Evolutionary conservation across 2,888 invertebrate genomes (phyloP).

Genomic region (Bimastos eiseni): DNA sequence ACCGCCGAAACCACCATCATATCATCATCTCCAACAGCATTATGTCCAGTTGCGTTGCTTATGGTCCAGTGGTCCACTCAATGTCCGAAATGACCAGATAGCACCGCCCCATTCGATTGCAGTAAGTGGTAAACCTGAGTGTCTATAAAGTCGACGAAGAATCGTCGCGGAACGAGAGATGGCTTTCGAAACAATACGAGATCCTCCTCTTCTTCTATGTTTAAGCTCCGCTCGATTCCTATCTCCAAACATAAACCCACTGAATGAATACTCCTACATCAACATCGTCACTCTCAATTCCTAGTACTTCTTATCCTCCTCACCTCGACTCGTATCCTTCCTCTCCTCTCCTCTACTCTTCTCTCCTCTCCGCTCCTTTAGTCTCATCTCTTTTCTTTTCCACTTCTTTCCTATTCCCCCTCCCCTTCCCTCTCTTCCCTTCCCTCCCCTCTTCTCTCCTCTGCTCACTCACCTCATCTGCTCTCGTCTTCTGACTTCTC

Average conservation of each 20-base stretch:
- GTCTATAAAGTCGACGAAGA: background rate
- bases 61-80: no score
- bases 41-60: background rate
- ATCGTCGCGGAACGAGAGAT: background rate
- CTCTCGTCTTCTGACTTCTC: background rate
- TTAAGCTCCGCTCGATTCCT: background rate
- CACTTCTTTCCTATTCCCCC: background rate
- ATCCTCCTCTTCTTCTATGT: background rate
- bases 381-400: constrained; percentile 24
- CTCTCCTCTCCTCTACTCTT: background rate
- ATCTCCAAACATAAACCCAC: background rate
- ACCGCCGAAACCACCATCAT: no score
- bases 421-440: background rate
- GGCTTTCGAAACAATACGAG: background rate
- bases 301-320: no score
- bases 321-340: background rate
- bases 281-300: no score
- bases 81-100: background rate
- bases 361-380: constrained; percentile 36
- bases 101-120: background rate
- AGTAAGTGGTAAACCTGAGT: no score
- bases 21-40: no score
- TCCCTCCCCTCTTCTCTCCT: background rate
- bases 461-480: background rate
- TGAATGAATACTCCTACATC: background rate